Conservation (phyloP, 2,888 invertebrate genomes). For the Chrysolina haemoptera region DNA sequence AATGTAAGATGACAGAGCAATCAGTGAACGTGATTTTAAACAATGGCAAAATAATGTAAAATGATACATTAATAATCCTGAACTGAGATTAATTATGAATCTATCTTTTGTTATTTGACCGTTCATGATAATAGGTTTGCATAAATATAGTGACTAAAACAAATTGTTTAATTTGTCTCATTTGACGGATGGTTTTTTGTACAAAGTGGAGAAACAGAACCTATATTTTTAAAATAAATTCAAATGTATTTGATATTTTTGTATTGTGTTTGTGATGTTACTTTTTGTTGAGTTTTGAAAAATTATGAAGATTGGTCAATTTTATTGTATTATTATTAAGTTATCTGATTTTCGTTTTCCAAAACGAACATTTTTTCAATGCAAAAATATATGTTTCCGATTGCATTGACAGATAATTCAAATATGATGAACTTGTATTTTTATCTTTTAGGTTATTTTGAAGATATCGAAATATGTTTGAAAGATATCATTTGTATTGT, state of each 20-base stretch:
- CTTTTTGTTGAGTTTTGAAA: slow-evolving; percentile 38
- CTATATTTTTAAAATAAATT: slow-evolving; percentile 47
- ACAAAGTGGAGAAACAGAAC: slow-evolving; percentile 40
- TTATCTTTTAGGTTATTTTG: slow-evolving; percentile 55
- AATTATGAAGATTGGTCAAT: slow-evolving; percentile 38
- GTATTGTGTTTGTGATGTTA: slow-evolving; percentile 45
- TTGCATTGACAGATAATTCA: slow-evolving; percentile 50
- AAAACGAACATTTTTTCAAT: slow-evolving; percentile 35
- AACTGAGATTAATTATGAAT: slow-evolving; percentile 3
- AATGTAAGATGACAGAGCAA: background rate
- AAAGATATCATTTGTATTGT: slow-evolving; percentile 60
- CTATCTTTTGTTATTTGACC: slow-evolving; percentile 1
- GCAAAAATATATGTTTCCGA: slow-evolving; percentile 52
- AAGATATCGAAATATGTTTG: slow-evolving; percentile 65
- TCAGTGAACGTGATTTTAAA: background rate
- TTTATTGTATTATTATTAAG: slow-evolving; percentile 37
- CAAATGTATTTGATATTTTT: slow-evolving; percentile 48
- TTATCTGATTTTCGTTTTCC: slow-evolving; percentile 31
- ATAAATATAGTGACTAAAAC: slow-evolving; percentile 26
- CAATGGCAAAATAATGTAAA: background rate
- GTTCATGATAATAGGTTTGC: background rate
- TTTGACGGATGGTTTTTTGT: slow-evolving; percentile 40
- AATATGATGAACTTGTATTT: slow-evolving; percentile 46
- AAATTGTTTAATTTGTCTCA: slow-evolving; percentile 35
- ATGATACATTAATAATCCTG: background rate